These are phyloP conservation scores for Rhagophthalmus giganteus DNA, from an alignment of 2,888 invertebrate genomes.

Conservation along the genomic window DNA sequence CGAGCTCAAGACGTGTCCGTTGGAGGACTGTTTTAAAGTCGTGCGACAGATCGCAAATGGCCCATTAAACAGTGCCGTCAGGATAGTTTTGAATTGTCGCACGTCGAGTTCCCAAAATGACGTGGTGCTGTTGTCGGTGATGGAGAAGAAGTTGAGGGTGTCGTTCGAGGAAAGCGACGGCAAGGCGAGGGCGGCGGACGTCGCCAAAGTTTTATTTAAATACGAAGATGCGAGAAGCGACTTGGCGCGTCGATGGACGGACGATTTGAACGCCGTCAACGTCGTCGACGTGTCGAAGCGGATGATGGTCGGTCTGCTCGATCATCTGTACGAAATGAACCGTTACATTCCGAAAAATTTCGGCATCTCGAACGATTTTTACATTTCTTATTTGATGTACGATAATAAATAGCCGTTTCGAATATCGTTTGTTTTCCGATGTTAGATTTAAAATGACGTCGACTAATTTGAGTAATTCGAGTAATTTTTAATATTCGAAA, in stretches of 20 bases:
- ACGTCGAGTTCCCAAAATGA: conserved; percentile 56
- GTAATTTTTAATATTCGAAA: too few relatives aligned
- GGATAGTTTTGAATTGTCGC: conserved; percentile 60
- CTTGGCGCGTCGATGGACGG: conserved; percentile 59
- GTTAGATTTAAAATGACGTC: too few relatives aligned
- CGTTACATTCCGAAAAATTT: conserved; percentile 60
- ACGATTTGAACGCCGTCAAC: conserved; percentile 59
- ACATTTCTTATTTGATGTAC: conserved; percentile 60
- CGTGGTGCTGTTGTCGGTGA: conserved; percentile 63
- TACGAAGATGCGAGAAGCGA: conserved; percentile 56
- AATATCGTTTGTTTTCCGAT: too few relatives aligned
- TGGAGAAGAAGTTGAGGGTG: conserved; percentile 64
- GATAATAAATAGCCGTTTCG: too few relatives aligned
- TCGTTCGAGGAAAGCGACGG: conserved; percentile 52
- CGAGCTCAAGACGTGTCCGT: conserved; percentile 39
- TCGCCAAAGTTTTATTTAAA: conserved; percentile 64
- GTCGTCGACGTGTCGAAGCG: conserved; percentile 61
- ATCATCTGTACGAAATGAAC: conserved; percentile 62
- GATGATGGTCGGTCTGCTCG: conserved; percentile 61
- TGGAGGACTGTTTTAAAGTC: conserved; percentile 60
- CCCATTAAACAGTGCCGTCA: conserved; percentile 60
- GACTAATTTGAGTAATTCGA: too few relatives aligned
- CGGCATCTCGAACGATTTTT: conserved; percentile 61
- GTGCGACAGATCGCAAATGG: conserved; percentile 59
- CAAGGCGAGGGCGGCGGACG: conserved; percentile 54